Base-by-base conservation (phyloP, 2,888 invertebrate genomes). In the Lampropteryx suffumata region DNA sequence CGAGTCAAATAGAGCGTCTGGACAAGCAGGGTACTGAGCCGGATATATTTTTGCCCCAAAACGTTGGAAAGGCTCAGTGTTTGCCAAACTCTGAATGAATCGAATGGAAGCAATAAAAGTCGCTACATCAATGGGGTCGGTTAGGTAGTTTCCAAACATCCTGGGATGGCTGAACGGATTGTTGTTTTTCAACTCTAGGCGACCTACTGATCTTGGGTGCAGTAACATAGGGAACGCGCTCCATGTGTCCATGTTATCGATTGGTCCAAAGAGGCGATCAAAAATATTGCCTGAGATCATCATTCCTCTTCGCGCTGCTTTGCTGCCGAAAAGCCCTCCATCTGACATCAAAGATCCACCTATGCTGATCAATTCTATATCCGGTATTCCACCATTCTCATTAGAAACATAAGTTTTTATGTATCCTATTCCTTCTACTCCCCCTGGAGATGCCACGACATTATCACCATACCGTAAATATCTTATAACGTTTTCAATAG, bases 181-280 rank as follows among this genome's bases (percentile, higher is more conserved):
- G 0, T 72, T 91, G 40, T 92, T 91, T 64, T 89, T 92, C 9
- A 96, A 81, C 66, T 92, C 92, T 10, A 96, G 75, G 47, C 84
- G 83, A 0, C 96, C 96, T n/a, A 92, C 89, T 24, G 94, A 94
- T 65, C 92, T 92, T 0, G 95, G 94, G 39, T 94, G 90, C 79
- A 96, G 65, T 1, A 94, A 73, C 90, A 93, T 92, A 1, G 93
- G 92, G 43, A 93, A 91, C 37, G 92, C 85, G 69, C 89, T 91
- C 76, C 92, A 94, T 0, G 91, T 82, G 29, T 92, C 80, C 1
- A 64, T 76, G 34, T 71, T 69, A 36, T 82, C 83, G 12, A 84
- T 82, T 24, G 84, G 68, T 0, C 85, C 85, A 59, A 81, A 92
- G 34, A 90, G 87, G 33, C 65, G 71, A 5, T 88, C 63, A 48